Percentiles rank a stretch among this genome's conserved stretches.
phyloP scores from a whole-genome alignment of 2,113 vertebrate genomes.

The Apus apus region DNA sequence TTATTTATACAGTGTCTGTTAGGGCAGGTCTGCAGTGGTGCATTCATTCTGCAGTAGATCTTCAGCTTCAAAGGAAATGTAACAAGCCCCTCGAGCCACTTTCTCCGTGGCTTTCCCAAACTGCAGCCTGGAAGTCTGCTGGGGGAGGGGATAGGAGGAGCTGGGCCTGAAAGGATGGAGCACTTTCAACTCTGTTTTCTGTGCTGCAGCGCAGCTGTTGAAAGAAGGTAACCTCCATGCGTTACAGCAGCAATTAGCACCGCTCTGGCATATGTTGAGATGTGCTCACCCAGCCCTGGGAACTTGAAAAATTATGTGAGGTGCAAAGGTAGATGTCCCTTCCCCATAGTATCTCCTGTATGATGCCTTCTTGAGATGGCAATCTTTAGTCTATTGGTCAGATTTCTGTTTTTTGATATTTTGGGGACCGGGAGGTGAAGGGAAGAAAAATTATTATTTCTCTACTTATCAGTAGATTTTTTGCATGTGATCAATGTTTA shows the following conservation, averaged over 20 bases:
- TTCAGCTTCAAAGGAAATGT: conserved; percentile 27
- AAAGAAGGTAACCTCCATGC: conserved; percentile 21
- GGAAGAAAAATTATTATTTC: not conserved
- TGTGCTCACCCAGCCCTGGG: not conserved
- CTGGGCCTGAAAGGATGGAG: conserved; percentile 31
- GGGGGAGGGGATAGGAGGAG: conserved; percentile 23
- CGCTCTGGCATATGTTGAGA: conserved; percentile 24
- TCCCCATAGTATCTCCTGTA: not conserved
- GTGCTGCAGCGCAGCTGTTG: conserved; percentile 41
- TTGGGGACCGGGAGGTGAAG: not conserved
- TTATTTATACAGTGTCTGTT: not conserved
- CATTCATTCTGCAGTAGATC: not conserved
- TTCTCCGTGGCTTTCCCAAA: not conserved
- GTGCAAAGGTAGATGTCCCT: not conserved
- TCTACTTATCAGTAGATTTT: not conserved
- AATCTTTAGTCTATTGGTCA: not conserved
- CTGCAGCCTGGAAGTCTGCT: conserved; percentile 11
- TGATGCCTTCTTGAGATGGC: not conserved
- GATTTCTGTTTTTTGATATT: not conserved
- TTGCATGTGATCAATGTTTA: not conserved
- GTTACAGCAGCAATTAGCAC: conserved; percentile 2
- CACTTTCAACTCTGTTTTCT: conserved; percentile 40
- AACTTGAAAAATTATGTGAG: not conserved
- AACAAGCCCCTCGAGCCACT: conserved; percentile 9
- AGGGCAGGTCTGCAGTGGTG: not conserved